Conservation (phyloP, 2,797 vertebrate species). For the Arremon brunneinucha region DNA sequence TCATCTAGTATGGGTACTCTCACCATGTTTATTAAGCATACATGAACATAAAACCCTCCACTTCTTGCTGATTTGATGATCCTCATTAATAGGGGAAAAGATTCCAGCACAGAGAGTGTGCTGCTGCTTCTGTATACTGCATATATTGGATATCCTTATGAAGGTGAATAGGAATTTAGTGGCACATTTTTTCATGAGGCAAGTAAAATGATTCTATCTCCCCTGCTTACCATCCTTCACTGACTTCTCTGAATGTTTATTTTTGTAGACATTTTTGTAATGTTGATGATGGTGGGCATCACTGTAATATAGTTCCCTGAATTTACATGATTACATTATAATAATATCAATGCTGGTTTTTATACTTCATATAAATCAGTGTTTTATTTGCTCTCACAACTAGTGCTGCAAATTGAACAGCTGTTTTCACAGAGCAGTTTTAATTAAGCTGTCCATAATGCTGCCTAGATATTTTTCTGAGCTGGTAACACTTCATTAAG, state of each 20-base stretch:
- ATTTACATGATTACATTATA: constrained; percentile 31
- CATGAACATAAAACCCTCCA: neutral
- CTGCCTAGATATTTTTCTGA: constrained; percentile 10
- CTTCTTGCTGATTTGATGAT: neutral
- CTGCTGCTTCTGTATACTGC: neutral
- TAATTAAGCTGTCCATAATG: constrained; percentile 48
- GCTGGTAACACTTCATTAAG: constrained; percentile 12
- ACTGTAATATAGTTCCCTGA: neutral
- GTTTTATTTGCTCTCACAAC: constrained; percentile 31
- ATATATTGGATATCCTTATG: neutral
- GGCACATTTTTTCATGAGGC: neutral
- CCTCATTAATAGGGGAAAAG: neutral
- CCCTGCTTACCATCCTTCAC: neutral
- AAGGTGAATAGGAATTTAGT: neutral
- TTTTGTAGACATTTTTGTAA: neutral
- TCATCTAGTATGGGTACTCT: neutral
- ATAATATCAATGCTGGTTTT: neutral
- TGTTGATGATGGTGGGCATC: neutral
- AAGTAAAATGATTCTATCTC: neutral
- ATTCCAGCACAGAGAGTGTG: neutral
- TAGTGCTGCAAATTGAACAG: constrained; percentile 34
- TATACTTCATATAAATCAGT: constrained; percentile 34
- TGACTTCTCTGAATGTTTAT: neutral
- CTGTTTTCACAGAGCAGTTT: constrained; percentile 31
- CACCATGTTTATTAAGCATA: neutral